phyloP scores from a whole-genome alignment of 2,888 invertebrate species.

The Rhaphigaster nebulosa region DNA sequence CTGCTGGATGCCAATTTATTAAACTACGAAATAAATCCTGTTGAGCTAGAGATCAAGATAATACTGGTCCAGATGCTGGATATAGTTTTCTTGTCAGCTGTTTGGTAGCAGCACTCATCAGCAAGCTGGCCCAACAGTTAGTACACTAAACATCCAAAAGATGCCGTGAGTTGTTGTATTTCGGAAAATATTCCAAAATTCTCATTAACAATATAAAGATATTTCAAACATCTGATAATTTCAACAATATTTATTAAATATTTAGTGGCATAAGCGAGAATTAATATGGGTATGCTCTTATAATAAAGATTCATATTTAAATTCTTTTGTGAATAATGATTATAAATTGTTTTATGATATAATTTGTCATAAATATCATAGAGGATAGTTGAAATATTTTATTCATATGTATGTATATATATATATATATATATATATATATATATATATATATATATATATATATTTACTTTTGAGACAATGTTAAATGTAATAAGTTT shows the following conservation, averaged over 20 bases:
- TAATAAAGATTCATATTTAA: background rate
- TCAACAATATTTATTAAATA: too few relatives aligned
- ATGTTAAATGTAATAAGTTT: too few relatives aligned
- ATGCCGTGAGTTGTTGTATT: background rate
- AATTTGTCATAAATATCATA: too few relatives aligned
- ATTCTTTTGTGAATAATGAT: background rate
- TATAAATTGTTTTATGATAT: background rate
- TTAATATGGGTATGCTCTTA: background rate
- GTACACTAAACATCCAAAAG: background rate
- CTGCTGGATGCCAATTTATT: too few relatives aligned
- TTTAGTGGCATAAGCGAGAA: too few relatives aligned
- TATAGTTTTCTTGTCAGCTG: background rate
- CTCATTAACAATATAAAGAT: too few relatives aligned
- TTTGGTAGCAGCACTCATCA: background rate
- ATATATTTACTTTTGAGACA: too few relatives aligned
- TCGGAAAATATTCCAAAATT: background rate
- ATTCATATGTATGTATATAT: too few relatives aligned
- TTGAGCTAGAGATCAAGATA: background rate
- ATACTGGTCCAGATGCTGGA: background rate
- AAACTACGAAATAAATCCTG: background rate
- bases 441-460: too few relatives aligned
- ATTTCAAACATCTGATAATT: too few relatives aligned
- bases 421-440: too few relatives aligned
- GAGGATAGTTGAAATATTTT: too few relatives aligned
- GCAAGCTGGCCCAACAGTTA: background rate